Percentiles rank a stretch among this genome's conserved stretches.
Evolutionary conservation across 2,797 vertebrate genomes (phyloP).

Genomic region (Sebastes steindachneri): DNA sequence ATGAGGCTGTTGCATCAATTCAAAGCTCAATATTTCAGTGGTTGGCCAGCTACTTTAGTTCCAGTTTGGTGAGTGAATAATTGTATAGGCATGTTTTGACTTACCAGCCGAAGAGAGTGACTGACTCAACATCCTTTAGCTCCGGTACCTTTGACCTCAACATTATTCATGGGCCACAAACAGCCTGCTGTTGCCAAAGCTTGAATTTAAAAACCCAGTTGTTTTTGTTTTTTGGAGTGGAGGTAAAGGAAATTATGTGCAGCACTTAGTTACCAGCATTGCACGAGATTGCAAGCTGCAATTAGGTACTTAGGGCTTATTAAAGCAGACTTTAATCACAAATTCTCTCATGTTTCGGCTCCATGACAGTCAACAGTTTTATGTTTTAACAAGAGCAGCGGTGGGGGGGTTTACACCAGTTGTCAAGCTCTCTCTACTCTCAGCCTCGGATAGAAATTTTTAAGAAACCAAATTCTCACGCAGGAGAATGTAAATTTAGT

Average conservation of each 20-base stretch:
- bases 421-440: slow-evolving; percentile 17
- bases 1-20: slow-evolving; percentile 22
- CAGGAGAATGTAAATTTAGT: slow-evolving; percentile 66
- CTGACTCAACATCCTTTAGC: slow-evolving; percentile 71
- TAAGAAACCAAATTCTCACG: slow-evolving; percentile 58
- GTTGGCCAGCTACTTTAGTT: slow-evolving; percentile 20
- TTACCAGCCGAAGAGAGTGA: slow-evolving; percentile 55
- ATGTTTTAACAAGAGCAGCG: slow-evolving; percentile 27
- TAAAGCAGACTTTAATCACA: slow-evolving; percentile 48
- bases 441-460: slow-evolving; percentile 31
- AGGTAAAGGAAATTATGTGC: slow-evolving; percentile 38
- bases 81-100: slow-evolving; percentile 69
- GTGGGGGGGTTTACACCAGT: neutral
- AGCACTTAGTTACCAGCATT: slow-evolving; percentile 19
- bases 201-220: slow-evolving; percentile 54
- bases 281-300: slow-evolving; percentile 12
- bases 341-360: slow-evolving; percentile 35
- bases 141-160: slow-evolving; percentile 66
- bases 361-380: slow-evolving; percentile 20
- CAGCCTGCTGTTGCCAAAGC: slow-evolving; percentile 24
- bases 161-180: slow-evolving; percentile 70
- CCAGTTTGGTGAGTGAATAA: slow-evolving; percentile 46
- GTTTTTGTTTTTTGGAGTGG: slow-evolving; percentile 41
- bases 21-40: slow-evolving; percentile 30
- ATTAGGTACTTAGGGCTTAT: slow-evolving; percentile 31